Evolutionary conservation across 2,888 invertebrate species (phyloP).

Genomic region (Cabera pusaria): DNA sequence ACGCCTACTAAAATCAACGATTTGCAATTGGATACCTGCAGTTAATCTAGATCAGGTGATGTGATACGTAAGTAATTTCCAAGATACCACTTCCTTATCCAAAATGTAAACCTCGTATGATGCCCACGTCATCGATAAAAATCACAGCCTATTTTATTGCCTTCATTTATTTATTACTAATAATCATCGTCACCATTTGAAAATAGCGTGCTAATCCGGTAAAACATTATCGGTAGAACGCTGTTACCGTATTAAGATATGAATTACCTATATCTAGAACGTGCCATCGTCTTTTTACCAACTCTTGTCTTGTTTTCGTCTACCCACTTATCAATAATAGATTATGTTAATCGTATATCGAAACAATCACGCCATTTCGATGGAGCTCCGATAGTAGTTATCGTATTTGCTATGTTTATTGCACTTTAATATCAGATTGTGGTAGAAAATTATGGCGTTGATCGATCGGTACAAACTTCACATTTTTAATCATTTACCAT

Average conservation of each 20-base stretch:
- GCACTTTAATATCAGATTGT: no score
- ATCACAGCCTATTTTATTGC: constrained; percentile 1
- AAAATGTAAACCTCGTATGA: neutral
- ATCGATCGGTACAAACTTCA: no score
- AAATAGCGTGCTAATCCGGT: constrained; percentile 8
- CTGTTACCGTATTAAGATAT: no score
- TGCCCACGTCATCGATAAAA: constrained; percentile 11
- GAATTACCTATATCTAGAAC: constrained; percentile 4
- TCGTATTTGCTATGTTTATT: constrained; percentile 4
- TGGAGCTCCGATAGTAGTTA: constrained; percentile 19
- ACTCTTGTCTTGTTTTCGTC: constrained; percentile 14
- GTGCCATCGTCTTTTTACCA: constrained; percentile 8
- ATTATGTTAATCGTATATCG: constrained; percentile 18
- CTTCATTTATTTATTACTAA: constrained; percentile 11
- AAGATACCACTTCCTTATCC: no score
- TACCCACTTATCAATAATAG: constrained; percentile 11
- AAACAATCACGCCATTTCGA: constrained; percentile 33
- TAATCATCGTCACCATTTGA: constrained; percentile 2
- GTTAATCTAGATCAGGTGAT: constrained; percentile 16
- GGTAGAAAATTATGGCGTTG: no score
- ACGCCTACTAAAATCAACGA: constrained; percentile 1
- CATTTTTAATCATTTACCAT: no score
- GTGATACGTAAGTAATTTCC: constrained; percentile 5
- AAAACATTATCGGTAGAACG: no score
- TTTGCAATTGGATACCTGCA: constrained; percentile 6